phyloP scores from a whole-genome alignment of 2,113 vertebrate genomes.

The Pyxicephalus adspersus region DNA sequence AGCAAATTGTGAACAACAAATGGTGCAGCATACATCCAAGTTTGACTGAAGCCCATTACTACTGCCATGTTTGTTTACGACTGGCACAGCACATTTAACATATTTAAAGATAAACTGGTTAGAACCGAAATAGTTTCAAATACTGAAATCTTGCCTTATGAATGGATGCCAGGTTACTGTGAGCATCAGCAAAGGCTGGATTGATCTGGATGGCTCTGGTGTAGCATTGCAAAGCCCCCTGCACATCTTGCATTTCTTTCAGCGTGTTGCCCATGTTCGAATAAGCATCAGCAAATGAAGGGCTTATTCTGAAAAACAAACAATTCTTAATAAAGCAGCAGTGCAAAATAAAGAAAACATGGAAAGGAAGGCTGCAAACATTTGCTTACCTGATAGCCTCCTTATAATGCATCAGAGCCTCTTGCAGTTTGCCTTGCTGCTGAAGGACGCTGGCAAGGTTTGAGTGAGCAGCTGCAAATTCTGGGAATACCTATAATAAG shows the following conservation, averaged over 20 bases:
- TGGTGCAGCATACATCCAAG: no score
- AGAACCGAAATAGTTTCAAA: no score
- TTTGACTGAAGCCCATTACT: no score
- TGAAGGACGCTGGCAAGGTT: conserved; percentile 97
- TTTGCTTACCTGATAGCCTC: conserved; percentile 91
- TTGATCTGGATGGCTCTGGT: conserved; percentile 99
- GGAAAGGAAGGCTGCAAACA: background rate
- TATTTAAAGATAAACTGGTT: no score
- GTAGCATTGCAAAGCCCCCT: conserved; percentile 96
- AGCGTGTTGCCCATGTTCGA: conserved; percentile 99
- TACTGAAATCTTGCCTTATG: conserved; percentile 82
- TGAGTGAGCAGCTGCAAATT: conserved; percentile 97
- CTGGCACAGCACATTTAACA: no score
- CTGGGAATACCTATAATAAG: conserved; percentile 89
- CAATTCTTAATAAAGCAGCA: conserved; percentile 12
- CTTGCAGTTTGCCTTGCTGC: conserved; percentile 96
- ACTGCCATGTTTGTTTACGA: no score
- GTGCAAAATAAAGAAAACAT: no score
- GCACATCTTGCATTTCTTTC: conserved; percentile 99
- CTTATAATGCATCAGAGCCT: conserved; percentile 99
- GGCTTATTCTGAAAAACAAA: conserved; percentile 84
- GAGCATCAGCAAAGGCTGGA: conserved; percentile 96
- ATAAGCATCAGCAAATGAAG: conserved; percentile 97
- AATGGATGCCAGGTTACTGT: conserved; percentile 97
- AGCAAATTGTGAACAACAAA: no score